Evolutionary conservation across 2,797 vertebrate genomes (phyloP).

Genomic region (Rhinatrema bivittatum): DNA sequence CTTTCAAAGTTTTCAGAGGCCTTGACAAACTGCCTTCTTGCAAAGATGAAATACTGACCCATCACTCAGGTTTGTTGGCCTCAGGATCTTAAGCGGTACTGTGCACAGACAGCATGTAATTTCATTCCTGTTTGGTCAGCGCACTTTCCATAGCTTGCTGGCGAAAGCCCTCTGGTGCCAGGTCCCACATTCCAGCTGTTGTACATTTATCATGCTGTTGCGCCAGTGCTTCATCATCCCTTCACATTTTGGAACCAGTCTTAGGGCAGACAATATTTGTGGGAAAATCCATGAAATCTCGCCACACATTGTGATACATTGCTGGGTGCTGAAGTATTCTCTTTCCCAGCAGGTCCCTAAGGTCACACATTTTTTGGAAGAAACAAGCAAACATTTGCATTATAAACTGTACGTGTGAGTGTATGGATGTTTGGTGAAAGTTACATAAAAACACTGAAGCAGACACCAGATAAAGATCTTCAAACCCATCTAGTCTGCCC

Average conservation of each 20-base stretch:
- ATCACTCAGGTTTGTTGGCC: conserved; percentile 18
- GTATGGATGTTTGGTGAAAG: too few species aligned
- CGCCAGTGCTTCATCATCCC: conserved; percentile 31
- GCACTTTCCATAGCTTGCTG: conserved; percentile 40
- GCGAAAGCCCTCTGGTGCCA: conserved; percentile 49
- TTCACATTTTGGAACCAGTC: conserved; percentile 2
- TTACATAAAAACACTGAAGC: too few species aligned
- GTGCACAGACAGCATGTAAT: conserved; percentile 47
- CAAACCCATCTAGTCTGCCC: too few species aligned
- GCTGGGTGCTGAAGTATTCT: background rate
- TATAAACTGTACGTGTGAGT: accelerated
- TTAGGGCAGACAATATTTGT: conserved; percentile 36
- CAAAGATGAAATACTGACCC: conserved; percentile 33
- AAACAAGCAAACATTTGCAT: background rate
- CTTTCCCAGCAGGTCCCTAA: background rate
- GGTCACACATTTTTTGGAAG: background rate
- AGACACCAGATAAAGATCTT: too few species aligned
- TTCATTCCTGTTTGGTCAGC: conserved; percentile 35
- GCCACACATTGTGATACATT: conserved; percentile 1
- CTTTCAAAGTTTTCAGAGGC: conserved; percentile 36
- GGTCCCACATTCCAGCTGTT: conserved; percentile 50
- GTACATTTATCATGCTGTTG: conserved; percentile 40
- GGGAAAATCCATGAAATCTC: conserved; percentile 20
- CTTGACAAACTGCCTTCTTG: conserved; percentile 36
- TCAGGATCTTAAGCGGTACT: background rate